These are phyloP conservation scores for Borostomias antarcticus DNA, from an alignment of 2,797 vertebrate species.

Conservation along the genomic window DNA sequence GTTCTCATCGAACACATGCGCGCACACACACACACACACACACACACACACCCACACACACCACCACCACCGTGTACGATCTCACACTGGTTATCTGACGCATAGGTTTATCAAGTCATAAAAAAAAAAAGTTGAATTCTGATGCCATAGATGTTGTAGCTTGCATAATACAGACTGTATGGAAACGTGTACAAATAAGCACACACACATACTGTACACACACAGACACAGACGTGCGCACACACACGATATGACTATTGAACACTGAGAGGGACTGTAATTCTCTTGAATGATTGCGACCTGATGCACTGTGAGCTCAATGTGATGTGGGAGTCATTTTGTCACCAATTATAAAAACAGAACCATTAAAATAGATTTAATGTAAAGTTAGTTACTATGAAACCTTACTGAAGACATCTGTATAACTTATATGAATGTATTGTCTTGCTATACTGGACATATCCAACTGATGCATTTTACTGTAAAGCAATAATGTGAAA, in stretches of 20 bases:
- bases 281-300: slow-evolving; percentile 87
- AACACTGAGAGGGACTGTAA: slow-evolving; percentile 47
- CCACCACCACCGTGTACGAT: slow-evolving; percentile 13
- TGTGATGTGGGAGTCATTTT: slow-evolving; percentile 89
- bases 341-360: slow-evolving; percentile 78
- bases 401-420: slow-evolving; percentile 78
- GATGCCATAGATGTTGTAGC: slow-evolving; percentile 56
- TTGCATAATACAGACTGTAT: slow-evolving; percentile 58
- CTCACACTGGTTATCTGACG: slow-evolving; percentile 44
- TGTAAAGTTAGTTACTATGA: slow-evolving; percentile 83
- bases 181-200: slow-evolving; percentile 52
- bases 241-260: slow-evolving; percentile 35
- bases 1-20: slow-evolving; percentile 23
- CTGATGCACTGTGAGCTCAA: slow-evolving; percentile 98
- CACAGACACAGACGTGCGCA: slow-evolving; percentile 23
- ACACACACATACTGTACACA: slow-evolving; percentile 46
- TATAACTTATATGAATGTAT: slow-evolving; percentile 85
- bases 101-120: slow-evolving; percentile 45
- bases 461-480: slow-evolving; percentile 83
- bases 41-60: too few species aligned
- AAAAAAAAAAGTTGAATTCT: slow-evolving; percentile 41
- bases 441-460: slow-evolving; percentile 85
- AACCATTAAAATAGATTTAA: slow-evolving; percentile 71
- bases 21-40: slow-evolving; percentile 6
- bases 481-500: slow-evolving; percentile 84